A percentile compares a stretch with the other conserved stretches of the same genome.
Conservation (phyloP, 2,888 invertebrate species). For the Watsonalla cultraria region DNA sequence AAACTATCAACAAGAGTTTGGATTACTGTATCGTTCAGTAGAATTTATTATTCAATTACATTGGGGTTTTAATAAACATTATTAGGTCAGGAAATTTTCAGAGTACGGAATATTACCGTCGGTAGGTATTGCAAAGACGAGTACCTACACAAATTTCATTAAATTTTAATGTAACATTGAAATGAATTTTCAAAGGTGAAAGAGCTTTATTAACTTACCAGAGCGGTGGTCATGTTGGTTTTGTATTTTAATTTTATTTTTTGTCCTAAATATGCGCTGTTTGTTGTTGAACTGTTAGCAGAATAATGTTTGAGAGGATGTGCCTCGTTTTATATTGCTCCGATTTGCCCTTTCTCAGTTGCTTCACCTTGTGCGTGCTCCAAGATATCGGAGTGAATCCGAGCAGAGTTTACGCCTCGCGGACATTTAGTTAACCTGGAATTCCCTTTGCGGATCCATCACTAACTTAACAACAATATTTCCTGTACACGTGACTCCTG, state of each 20-base stretch:
- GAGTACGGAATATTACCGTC: too few species aligned
- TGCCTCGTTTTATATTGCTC: constrained; percentile 74
- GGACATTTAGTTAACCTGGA: constrained; percentile 34
- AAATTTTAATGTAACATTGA: not conserved
- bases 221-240: constrained; percentile 45
- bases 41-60: too few species aligned
- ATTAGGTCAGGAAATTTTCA: too few species aligned
- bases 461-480: constrained; percentile 6
- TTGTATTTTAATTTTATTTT: constrained; percentile 17
- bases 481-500: constrained; percentile 5
- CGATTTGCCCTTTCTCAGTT: constrained; percentile 75
- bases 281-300: constrained; percentile 56
- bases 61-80: too few species aligned
- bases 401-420: constrained; percentile 43
- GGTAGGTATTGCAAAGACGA: too few species aligned
- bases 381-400: constrained; percentile 51
- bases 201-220: constrained; percentile 46
- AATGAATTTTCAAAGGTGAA: not conserved
- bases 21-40: too few species aligned
- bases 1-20: too few species aligned
- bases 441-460: constrained; percentile 15
- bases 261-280: constrained; percentile 45
- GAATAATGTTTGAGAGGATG: constrained; percentile 69
- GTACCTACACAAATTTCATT: too few species aligned
- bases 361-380: constrained; percentile 73